Percentiles rank a stretch among this genome's conserved stretches.
Evolutionary conservation across 2,888 invertebrate genomes (phyloP).

Genomic region (Drosophila colorata): DNA sequence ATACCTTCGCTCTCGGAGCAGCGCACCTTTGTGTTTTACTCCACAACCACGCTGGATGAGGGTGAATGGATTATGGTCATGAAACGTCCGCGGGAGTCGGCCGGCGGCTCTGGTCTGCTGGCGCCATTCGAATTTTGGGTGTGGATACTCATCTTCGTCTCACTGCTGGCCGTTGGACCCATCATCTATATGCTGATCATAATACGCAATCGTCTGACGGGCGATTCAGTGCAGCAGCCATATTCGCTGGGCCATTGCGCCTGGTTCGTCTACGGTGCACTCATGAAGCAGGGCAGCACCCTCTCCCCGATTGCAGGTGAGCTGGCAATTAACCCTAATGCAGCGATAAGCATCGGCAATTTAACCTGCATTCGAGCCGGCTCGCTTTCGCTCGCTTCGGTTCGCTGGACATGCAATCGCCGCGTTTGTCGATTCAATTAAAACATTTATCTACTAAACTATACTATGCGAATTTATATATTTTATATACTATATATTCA

Average conservation of each 20-base stretch:
- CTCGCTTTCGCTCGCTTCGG: constrained; percentile 30
- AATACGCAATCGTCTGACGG: constrained; percentile 88
- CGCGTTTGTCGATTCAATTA: constrained; percentile 64
- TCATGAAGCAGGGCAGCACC: constrained; percentile 94
- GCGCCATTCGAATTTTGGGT: constrained; percentile 92
- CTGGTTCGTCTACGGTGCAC: constrained; percentile 94
- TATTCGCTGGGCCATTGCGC: constrained; percentile 90
- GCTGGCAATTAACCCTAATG: constrained; percentile 72
- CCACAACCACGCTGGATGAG: constrained; percentile 88
- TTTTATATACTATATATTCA: constrained; percentile 5
- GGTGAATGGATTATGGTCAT: constrained; percentile 92
- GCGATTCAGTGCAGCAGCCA: constrained; percentile 86
- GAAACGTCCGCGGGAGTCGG: constrained; percentile 92
- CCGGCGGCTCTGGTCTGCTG: constrained; percentile 92
- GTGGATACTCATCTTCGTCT: constrained; percentile 91
- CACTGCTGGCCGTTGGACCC: constrained; percentile 91
- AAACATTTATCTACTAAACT: neutral
- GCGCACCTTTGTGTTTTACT: constrained; percentile 87
- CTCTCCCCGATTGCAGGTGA: constrained; percentile 92
- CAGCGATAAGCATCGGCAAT: constrained; percentile 60
- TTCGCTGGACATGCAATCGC: constrained; percentile 49
- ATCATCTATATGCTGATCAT: constrained; percentile 90
- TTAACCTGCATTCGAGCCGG: constrained; percentile 24
- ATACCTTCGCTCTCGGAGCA: constrained; percentile 89
- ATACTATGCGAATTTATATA: constrained; percentile 1